phyloP scores from a whole-genome alignment of 1,140 invertebrate species.

The Penaeus japonicus region DNA sequence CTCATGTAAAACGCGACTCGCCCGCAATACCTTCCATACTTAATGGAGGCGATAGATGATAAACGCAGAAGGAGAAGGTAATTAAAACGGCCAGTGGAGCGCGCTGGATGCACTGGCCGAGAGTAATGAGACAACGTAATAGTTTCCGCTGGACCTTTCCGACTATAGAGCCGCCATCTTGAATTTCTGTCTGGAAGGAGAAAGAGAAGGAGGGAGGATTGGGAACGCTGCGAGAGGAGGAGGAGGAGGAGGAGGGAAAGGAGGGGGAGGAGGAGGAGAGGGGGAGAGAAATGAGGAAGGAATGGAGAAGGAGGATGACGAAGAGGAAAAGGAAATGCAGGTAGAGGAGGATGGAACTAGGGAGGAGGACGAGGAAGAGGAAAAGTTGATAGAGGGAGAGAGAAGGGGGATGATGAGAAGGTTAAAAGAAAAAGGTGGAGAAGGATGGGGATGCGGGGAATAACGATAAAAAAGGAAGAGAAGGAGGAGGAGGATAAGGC shows the following conservation, averaged over 20 bases:
- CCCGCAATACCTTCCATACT: neutral
- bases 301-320: too few species aligned
- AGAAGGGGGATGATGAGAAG: too few species aligned
- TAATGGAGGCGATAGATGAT: neutral
- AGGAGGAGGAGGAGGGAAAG: neutral
- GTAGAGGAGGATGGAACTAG: too few species aligned
- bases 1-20: neutral
- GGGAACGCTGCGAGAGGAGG: too few species aligned
- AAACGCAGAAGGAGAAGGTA: neutral
- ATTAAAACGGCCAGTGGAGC: neutral
- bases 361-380: too few species aligned
- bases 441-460: too few species aligned
- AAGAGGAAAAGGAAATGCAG: too few species aligned
- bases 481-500: too few species aligned
- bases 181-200: neutral
- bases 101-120: neutral
- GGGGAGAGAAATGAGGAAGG: too few species aligned
- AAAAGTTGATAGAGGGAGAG: too few species aligned
- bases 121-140: constrained; percentile 4
- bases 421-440: too few species aligned
- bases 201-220: neutral
- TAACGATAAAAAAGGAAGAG: too few species aligned
- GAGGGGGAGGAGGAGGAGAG: neutral
- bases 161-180: neutral
- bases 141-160: neutral